Base-by-base conservation (phyloP, 2,888 invertebrate genomes). In the Parnassius smintheus region DNA sequence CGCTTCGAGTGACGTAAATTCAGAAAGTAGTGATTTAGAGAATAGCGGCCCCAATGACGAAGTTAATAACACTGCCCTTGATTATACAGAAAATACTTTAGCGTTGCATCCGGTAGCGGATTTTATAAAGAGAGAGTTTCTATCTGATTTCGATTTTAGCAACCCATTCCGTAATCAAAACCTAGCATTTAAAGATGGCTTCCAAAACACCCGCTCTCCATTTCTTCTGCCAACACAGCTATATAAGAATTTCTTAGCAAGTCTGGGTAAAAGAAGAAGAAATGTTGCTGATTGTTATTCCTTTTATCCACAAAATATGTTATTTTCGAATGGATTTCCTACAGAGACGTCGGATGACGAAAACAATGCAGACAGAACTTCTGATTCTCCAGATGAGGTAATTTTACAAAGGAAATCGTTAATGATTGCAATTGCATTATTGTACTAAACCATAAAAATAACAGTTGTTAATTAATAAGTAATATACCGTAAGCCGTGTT, bases 161-260 rank as follows among this genome's bases (percentile, higher is more conserved):
- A 91, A 90, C 74, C 88, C 90, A 1, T 91, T 91, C 73, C 76
- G 90, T 67, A 88, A 83, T 67, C 90, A 90, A 61, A 88, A 81
- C 71, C 70, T 91, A 18, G 71, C 75, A 0, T 91, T 90, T 57
- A 91, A 91, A 66, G 85, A 91, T 77, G 82, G 85, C 0, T 86
- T 88, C 59, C 85, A 86, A 61, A 85, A 79, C 65, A 66, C 76
- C 1, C 74, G 85, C 59, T 85, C 92, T 0, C 92, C 93, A 13
- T 95, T 95, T 74, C 82, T 96, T 59, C 88, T 96, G 67, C 96
- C 96, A 10, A 94, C 95, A 62, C 96, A 96, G 77, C 91, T 96
- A 72, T 96, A 96, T 79, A 96, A 96, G 84, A 96, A 94, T 74
- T 93, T 96, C 67, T 85, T 96, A 76, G 96, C 96, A 11, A 96